phyloP scores from a whole-genome alignment of 2,888 invertebrate genomes.

The Disparrhopalites patrizii region DNA sequence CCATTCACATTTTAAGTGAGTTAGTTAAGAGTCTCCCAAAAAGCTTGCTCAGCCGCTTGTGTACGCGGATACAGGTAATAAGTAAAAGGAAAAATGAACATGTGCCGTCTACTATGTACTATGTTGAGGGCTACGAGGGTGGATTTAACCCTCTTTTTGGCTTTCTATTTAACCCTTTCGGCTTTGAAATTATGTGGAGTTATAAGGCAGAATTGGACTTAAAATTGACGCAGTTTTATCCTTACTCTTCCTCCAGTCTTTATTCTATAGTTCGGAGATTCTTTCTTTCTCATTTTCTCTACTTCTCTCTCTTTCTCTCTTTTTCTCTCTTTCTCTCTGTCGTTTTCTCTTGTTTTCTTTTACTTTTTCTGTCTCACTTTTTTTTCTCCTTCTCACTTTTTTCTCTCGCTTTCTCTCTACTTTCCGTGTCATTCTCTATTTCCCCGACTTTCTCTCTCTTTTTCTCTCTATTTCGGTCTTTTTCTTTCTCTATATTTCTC shows the following conservation, averaged over 20 bases:
- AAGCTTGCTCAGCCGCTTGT: conserved; percentile 20
- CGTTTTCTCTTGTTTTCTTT: too few relatives aligned
- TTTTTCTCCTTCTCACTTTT: not conserved
- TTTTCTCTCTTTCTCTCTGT: not conserved
- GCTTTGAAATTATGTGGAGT: too few relatives aligned
- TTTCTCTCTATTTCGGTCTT: too few relatives aligned
- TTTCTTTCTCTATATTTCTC: too few relatives aligned
- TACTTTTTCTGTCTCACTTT: not conserved
- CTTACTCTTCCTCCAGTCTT: too few relatives aligned
- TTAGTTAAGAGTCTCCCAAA: conserved; percentile 18
- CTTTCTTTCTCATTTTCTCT: not conserved
- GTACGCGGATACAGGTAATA: not conserved
- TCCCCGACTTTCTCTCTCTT: too few relatives aligned
- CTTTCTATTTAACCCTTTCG: too few relatives aligned
- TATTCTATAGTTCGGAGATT: too few relatives aligned
- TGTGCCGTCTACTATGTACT: not conserved
- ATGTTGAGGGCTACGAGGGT: not conserved
- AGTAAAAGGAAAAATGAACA: not conserved
- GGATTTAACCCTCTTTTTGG: not conserved
- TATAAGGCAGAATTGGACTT: too few relatives aligned
- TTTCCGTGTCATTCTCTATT: not conserved
- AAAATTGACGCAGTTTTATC: too few relatives aligned
- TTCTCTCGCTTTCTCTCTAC: not conserved
- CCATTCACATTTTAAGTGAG: conserved; percentile 26
- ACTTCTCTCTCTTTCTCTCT: not conserved